Evolutionary conservation across 2,888 invertebrate species (phyloP).

Genomic region (Megamerina dolium): DNA sequence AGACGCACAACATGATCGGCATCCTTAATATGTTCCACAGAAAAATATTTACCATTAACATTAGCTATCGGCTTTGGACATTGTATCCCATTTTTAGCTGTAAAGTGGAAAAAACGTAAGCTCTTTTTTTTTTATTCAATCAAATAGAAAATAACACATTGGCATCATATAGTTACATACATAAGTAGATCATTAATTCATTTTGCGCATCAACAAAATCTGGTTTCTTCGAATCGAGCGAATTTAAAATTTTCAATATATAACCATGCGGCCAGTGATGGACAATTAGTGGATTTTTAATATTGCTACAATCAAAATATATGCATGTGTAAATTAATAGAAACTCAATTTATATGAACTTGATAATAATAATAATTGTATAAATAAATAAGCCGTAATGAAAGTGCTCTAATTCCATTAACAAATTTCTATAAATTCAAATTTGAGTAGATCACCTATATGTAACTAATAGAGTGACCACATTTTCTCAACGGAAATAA

Average conservation of each 20-base stretch:
- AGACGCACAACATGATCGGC: conserved; percentile 67
- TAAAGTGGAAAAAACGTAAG: conserved; percentile 19
- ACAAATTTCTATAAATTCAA: too few species aligned
- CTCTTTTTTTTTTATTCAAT: neutral
- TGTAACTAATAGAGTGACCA: too few species aligned
- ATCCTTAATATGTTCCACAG: conserved; percentile 50
- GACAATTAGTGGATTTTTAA: conserved; percentile 58
- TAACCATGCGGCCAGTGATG: conserved; percentile 59
- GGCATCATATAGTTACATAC: conserved; percentile 45
- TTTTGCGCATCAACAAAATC: conserved; percentile 69
- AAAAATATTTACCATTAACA: conserved; percentile 59
- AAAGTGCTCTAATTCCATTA: too few species aligned
- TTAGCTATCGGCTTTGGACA: conserved; percentile 70
- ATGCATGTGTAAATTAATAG: neutral
- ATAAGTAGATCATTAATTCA: conserved; percentile 63
- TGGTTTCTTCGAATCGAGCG: conserved; percentile 67
- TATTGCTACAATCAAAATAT: conserved; percentile 39
- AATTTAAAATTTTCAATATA: conserved; percentile 78
- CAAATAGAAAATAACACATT: neutral
- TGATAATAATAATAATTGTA: too few species aligned
- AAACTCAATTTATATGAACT: neutral
- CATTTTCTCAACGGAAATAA: too few species aligned
- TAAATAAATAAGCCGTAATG: too few species aligned
- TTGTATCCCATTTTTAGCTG: conserved; percentile 57
- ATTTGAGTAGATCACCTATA: too few species aligned